Percentiles rank a stretch among this genome's conserved stretches.
phyloP scores from a whole-genome alignment of 2,888 invertebrate genomes.

The Lysandra bellargus region DNA sequence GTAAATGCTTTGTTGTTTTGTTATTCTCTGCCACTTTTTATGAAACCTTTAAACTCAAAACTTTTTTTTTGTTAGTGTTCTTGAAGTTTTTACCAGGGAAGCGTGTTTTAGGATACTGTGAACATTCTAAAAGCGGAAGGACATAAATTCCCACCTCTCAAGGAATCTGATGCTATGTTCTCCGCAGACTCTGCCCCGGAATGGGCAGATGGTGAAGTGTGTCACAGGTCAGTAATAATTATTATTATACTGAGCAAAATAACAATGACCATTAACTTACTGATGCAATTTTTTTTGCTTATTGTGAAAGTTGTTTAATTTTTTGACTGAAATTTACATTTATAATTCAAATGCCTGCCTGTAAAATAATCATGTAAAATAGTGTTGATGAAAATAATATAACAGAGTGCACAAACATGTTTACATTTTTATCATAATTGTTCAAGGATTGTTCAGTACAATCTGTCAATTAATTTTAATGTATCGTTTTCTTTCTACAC shows the following conservation, averaged over 20 bases:
- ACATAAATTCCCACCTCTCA: constrained; percentile 91
- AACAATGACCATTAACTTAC: background rate
- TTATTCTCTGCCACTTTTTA: background rate
- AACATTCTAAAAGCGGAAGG: constrained; percentile 97
- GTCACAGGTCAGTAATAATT: constrained; percentile 83
- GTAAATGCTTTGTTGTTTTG: constrained; percentile 18
- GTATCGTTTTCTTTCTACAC: background rate
- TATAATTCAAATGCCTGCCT: background rate
- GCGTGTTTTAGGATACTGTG: constrained; percentile 88
- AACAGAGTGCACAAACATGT: background rate
- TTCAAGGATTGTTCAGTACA: background rate
- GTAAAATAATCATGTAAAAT: too few relatives aligned
- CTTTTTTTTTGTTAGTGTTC: background rate
- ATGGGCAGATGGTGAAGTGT: constrained; percentile 97
- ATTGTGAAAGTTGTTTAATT: background rate
- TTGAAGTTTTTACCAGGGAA: background rate
- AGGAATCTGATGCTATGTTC: constrained; percentile 99
- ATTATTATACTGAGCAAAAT: background rate
- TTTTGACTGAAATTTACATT: background rate
- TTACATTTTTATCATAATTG: background rate
- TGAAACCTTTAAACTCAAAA: background rate
- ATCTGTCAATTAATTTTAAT: background rate
- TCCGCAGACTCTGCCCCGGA: constrained; percentile 97
- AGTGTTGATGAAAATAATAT: background rate
- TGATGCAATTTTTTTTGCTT: background rate